Percentiles rank a stretch among this genome's conserved stretches.
Evolutionary conservation across 2,113 vertebrate species (phyloP).

Genomic region (Romanogobio albipinnatus): DNA sequence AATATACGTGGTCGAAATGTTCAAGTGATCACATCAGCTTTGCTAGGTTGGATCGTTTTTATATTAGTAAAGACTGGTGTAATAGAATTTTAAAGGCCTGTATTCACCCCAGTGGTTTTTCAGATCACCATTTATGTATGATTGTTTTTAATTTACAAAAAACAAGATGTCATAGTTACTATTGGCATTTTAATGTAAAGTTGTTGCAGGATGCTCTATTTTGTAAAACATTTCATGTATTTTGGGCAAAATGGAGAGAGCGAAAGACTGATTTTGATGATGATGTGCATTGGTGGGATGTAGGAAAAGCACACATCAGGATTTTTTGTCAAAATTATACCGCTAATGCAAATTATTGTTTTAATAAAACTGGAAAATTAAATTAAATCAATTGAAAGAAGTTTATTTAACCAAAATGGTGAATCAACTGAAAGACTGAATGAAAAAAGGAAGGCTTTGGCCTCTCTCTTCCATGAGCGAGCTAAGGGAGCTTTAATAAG

Average conservation of each 20-base stretch:
- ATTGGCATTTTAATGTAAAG: no score
- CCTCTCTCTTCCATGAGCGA: not conserved
- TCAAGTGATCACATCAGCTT: no score
- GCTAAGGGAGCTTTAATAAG: no score
- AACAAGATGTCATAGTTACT: no score
- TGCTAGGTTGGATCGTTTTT: no score
- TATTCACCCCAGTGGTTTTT: no score
- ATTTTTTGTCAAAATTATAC: not conserved
- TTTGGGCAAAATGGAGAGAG: conserved; percentile 8
- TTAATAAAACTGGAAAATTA: not conserved
- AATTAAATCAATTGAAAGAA: not conserved
- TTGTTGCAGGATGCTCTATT: not conserved
- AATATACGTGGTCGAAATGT: no score
- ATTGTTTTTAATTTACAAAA: no score
- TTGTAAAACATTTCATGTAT: not conserved
- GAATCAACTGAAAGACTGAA: conserved; percentile 7
- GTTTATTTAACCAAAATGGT: not conserved
- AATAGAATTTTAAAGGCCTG: no score
- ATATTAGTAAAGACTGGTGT: no score
- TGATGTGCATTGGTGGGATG: not conserved
- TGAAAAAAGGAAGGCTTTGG: not conserved
- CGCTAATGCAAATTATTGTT: not conserved
- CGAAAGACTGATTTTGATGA: not conserved
- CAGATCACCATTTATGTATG: no score
- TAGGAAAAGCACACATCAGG: no score